Conservation (phyloP, 2,888 invertebrate species). For the Cylloceria caligata region DNA sequence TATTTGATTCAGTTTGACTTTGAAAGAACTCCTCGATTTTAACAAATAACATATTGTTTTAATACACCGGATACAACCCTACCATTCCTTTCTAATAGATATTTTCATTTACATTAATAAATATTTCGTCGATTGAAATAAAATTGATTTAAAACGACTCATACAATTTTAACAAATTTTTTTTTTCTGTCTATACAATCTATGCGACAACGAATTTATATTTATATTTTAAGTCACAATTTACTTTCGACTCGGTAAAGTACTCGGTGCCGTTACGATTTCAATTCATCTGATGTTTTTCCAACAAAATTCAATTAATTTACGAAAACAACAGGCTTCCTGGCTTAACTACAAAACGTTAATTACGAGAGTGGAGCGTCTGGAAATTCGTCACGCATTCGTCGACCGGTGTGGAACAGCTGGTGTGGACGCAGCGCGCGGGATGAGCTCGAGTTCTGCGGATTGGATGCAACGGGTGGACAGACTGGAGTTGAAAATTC, state of each 20-base stretch:
- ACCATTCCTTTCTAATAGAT: too few species aligned
- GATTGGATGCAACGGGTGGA: constrained; percentile 48
- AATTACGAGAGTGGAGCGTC: constrained; percentile 62
- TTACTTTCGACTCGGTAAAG: not conserved
- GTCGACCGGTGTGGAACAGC: constrained; percentile 66
- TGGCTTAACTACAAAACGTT: constrained; percentile 63
- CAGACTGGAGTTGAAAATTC: constrained; percentile 71
- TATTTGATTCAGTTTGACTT: too few species aligned
- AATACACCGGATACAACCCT: too few species aligned
- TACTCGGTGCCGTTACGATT: constrained; percentile 23
- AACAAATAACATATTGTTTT: too few species aligned
- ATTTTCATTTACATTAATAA: too few species aligned
- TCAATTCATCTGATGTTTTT: constrained; percentile 36
- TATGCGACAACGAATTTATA: not conserved
- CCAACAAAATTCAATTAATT: constrained; percentile 66
- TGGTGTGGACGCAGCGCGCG: constrained; percentile 53
- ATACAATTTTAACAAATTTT: not conserved
- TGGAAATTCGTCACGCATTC: constrained; percentile 64
- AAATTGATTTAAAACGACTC: not conserved
- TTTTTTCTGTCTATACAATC: not conserved
- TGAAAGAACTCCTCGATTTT: too few species aligned
- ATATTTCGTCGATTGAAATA: not conserved
- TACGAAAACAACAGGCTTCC: constrained; percentile 58
- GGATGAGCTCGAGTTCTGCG: constrained; percentile 65
- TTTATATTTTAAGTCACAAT: constrained; percentile 22